These are phyloP conservation scores for Diarsia mendica DNA, from an alignment of 2,888 invertebrate genomes.

Conservation along the genomic window DNA sequence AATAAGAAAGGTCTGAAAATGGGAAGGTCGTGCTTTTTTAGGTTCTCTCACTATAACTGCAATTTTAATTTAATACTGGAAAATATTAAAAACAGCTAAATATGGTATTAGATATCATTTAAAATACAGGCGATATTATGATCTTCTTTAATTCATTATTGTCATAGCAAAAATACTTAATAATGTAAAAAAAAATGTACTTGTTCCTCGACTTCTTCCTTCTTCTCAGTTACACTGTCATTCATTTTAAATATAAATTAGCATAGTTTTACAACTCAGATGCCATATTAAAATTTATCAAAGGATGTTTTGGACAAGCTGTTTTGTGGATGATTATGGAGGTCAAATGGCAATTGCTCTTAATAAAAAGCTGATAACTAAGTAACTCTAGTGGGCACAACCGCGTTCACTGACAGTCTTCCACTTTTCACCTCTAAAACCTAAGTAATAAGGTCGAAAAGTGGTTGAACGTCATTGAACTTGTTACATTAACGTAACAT, in stretches of 20 bases:
- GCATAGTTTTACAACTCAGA: neutral
- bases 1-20: neutral
- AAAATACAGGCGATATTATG: neutral
- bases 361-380: conserved; percentile 15
- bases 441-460: neutral
- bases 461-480: neutral
- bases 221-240: neutral
- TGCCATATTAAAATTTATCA: conserved; percentile 2
- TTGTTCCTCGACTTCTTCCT: neutral
- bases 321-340: conserved; percentile 10
- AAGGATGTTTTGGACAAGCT: neutral
- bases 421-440: neutral
- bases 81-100: neutral
- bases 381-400: neutral
- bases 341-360: conserved; percentile 27
- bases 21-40: neutral
- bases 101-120: neutral
- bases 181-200: neutral
- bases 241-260: neutral
- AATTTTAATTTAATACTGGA: too few relatives aligned
- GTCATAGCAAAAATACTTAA: neutral
- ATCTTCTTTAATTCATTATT: neutral
- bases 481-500: too few relatives aligned
- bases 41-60: neutral
- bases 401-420: neutral